phyloP scores from a whole-genome alignment of 2,797 vertebrate species.

The Sardinella longiceps region DNA sequence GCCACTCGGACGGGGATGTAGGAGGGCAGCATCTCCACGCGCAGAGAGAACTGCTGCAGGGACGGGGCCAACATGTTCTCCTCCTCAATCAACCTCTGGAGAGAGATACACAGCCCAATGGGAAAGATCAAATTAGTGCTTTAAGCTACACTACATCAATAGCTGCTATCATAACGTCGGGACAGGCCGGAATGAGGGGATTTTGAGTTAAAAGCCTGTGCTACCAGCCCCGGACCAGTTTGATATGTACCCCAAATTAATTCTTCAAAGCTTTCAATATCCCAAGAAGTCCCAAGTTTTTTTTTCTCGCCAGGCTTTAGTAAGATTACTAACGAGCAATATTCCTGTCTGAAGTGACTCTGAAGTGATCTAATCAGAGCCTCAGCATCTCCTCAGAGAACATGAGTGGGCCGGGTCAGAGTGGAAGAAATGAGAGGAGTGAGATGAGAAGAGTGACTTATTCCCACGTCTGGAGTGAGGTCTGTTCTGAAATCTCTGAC shows the following conservation, averaged over 20 bases:
- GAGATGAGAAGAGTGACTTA: too few relatives aligned
- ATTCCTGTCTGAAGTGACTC: neutral
- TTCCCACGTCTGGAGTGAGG: too few relatives aligned
- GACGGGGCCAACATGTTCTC: conserved; percentile 98
- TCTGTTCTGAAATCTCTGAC: neutral
- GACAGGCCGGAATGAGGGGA: too few relatives aligned
- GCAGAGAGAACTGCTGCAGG: conserved; percentile 95
- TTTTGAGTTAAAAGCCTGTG: too few relatives aligned
- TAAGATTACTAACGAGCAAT: neutral
- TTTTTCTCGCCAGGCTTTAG: neutral
- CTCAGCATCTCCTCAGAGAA: neutral
- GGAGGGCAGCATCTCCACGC: conserved; percentile 93
- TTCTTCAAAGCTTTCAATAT: neutral
- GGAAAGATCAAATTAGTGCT: neutral
- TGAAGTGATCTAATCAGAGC: too few relatives aligned
- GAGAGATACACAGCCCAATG: neutral
- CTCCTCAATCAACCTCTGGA: conserved; percentile 93
- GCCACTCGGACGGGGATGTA: conserved; percentile 95
- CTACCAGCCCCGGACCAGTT: too few relatives aligned
- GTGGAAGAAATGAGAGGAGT: neutral
- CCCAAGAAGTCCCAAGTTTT: neutral
- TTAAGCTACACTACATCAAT: neutral
- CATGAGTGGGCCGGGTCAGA: neutral
- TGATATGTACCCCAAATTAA: neutral
- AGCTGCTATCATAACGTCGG: too few relatives aligned